Percentiles rank a stretch among this genome's conserved stretches.
phyloP scores from a whole-genome alignment of 2,888 invertebrate genomes.

The Microchrysa polita region DNA sequence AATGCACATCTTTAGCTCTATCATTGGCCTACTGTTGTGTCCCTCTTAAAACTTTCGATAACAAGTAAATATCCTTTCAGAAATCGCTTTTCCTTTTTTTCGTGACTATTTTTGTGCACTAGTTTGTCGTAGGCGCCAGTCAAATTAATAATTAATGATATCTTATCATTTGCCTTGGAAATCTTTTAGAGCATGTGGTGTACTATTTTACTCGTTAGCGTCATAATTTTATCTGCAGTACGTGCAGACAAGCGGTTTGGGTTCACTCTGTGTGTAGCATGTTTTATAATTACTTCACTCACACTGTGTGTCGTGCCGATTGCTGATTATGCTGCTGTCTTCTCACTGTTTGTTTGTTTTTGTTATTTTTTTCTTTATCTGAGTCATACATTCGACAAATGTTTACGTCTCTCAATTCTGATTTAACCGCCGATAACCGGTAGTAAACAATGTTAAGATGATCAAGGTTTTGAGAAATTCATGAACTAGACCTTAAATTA shows the following conservation, averaged over 20 bases:
- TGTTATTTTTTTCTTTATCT: too few relatives aligned
- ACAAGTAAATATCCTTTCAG: constrained; percentile 13
- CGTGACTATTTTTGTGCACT: neutral
- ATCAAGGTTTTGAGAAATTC: too few relatives aligned
- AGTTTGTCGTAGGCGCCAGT: neutral
- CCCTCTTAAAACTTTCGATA: constrained; percentile 1
- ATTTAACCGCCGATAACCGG: neutral
- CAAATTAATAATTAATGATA: neutral
- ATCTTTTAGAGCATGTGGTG: neutral
- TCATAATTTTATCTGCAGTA: constrained; percentile 19
- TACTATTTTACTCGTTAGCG: neutral
- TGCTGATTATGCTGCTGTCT: too few relatives aligned
- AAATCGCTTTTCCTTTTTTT: neutral
- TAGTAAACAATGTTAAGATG: neutral
- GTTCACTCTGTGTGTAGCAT: neutral
- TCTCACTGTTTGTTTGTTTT: too few relatives aligned
- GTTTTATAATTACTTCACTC: constrained; percentile 1
- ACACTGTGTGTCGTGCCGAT: too few relatives aligned
- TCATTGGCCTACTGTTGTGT: constrained; percentile 8
- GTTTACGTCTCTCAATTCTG: neutral
- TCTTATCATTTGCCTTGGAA: constrained; percentile 15
- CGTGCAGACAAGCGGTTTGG: constrained; percentile 9
- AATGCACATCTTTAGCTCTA: neutral
- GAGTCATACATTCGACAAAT: too few relatives aligned
- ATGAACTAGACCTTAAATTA: too few relatives aligned